Base-by-base conservation (phyloP, 2,888 invertebrate species). In the Panzeria rudis region DNA sequence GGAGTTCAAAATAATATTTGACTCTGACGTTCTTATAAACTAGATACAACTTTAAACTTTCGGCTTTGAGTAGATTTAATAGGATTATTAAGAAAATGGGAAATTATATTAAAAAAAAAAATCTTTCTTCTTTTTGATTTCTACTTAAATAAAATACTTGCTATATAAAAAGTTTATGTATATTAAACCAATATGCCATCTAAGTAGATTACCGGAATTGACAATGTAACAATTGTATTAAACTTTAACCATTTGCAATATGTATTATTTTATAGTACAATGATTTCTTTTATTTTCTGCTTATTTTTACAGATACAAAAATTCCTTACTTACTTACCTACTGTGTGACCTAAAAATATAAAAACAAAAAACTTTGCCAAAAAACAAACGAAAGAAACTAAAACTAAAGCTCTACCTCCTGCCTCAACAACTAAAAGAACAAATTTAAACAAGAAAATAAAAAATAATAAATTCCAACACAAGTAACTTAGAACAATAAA, bases 281-380 rank as follows among this genome's bases (percentile, higher is more conserved):
- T 38, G 35, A 20, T 47, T 80, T 47, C 20, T 77, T 32, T 64
- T 29, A 6, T 17, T 20, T 0, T 20, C 11, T 76, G 50, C 25
- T 41, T 35, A 15, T 44, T 23, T 62, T 82, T 76, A 9, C 64
- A 83, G 76, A 83, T 77, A 83, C 25, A 71, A 82, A 32, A 64
- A 83, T 83, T 77, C 82, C 82, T 83, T 64, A 68, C 66, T 82
- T 64, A 66, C 66, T 47, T 66, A 66, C 59, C 38, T 80, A 71
- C 82, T 83, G 82, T 77, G 82, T 83, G 82, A 83, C 82, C 82
- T 83, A 79, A 79, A 79, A 77, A 75, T n/a, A 41, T 4, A 56
- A 59, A 72, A 72, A 32, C n/a, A 56, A 54, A 61, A 62, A 68
- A 44, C 59, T 61, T 69, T 61, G 47, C 69, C 52, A 62, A 76